These are phyloP conservation scores for Drosophila parabipectinata DNA, from an alignment of 1,140 invertebrate genomes.

Conservation along the genomic window DNA sequence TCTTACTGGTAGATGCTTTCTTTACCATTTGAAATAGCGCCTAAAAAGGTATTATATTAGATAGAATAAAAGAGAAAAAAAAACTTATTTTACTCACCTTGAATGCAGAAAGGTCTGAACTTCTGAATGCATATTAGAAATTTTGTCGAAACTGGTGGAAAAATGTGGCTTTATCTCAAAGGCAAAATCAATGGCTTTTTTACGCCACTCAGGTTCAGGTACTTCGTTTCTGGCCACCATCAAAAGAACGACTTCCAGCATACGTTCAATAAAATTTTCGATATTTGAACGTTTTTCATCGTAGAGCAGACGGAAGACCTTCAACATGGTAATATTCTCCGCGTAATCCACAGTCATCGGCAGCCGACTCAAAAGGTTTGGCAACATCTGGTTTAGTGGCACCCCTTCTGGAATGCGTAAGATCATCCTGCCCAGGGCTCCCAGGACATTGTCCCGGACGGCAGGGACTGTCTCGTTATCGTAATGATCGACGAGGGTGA, in stretches of 20 bases:
- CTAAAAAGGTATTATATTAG: background rate
- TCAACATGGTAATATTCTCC: background rate
- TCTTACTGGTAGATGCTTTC: no score
- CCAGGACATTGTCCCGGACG: background rate
- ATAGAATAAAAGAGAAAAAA: background rate
- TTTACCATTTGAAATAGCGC: background rate
- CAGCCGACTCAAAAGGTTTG: background rate
- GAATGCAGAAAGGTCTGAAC: background rate
- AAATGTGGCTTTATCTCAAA: background rate
- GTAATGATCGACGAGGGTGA: background rate
- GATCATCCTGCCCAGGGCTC: conserved; percentile 2
- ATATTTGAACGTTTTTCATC: background rate
- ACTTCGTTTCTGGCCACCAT: background rate
- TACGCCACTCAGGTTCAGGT: background rate
- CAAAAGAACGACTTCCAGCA: background rate
- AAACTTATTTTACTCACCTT: background rate
- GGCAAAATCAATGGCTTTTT: background rate
- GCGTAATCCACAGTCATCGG: background rate
- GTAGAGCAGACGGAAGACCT: background rate
- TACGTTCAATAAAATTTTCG: background rate
- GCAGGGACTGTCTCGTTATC: background rate
- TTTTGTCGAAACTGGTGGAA: background rate
- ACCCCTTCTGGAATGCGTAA: background rate
- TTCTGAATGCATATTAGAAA: background rate
- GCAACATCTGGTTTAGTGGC: background rate